Evolutionary conservation across 2,113 vertebrate genomes (phyloP), one percentile per base, ranked within the genome.

Genomic region (Prochilodus magdalenae): DNA sequence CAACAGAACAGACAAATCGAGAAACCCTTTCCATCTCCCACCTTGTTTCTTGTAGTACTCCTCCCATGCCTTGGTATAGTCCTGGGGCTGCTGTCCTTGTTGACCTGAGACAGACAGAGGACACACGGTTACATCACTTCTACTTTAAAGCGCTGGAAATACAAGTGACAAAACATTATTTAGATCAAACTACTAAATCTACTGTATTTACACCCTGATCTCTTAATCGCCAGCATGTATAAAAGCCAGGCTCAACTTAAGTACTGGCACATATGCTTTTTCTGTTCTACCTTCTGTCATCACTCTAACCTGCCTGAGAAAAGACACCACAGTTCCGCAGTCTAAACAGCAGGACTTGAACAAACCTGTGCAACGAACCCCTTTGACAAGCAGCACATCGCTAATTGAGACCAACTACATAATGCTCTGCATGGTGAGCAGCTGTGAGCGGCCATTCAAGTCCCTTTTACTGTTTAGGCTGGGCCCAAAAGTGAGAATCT

Each of bases 31-130:
- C 14, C 22, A 12, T 30, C 86, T 87, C 88, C 71, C 86, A 94
- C 93, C 93, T 94, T 95, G 93, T 89, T 96, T 96, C 91, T 95
- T 95, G 73, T 95, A 96, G 86, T 95, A 94, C 82, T 95, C 91
- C 89, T 95, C 93, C 92, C 92, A 95, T 84, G 94, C 93, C 91
- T 97, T 91, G 22, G 91, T 96, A 92, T 95, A 95, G 91, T 95
- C 91, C 91, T 94, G 92, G 86, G 92, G 92, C 83, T 95, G 94
- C 57, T 95, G 93, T 79, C 89, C 93, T 92, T 95, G 92, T 85
- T 94, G 94, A 93, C 93, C 94, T 95, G 84, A 65, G 88, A 69
- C 84, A 1, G 80, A 86, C n/a, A n/a, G 11, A 78, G 51, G 29
- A 15, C 36, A 36, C n/a, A 13, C 14, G 7, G 1, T 22, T 57